Evolutionary conservation across 1,140 invertebrate genomes (phyloP).

Genomic region (Belonocnema kinseyi): DNA sequence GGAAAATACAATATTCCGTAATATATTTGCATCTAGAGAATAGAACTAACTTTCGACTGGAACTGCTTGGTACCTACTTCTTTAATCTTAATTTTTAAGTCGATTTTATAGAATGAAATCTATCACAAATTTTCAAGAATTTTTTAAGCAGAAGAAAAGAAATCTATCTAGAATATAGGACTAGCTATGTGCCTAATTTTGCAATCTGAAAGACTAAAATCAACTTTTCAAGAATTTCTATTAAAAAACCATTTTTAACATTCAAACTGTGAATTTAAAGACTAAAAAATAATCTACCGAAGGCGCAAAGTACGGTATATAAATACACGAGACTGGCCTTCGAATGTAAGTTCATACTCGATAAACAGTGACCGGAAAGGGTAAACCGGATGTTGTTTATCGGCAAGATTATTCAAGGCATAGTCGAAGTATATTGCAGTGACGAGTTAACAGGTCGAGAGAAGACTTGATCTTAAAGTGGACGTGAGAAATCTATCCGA

Average conservation of each 20-base stretch:
- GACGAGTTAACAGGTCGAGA: not conserved
- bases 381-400: slow-evolving; percentile 25
- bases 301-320: not conserved
- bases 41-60: no score
- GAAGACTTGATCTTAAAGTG: not conserved
- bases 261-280: not conserved
- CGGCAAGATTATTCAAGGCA: slow-evolving; percentile 13
- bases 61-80: no score
- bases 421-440: slow-evolving; percentile 10
- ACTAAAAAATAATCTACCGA: not conserved
- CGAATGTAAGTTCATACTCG: slow-evolving; percentile 15
- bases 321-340: slow-evolving; percentile 18
- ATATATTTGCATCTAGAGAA: no score
- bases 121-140: no score
- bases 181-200: no score
- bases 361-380: slow-evolving; percentile 21
- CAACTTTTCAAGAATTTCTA: no score
- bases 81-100: no score
- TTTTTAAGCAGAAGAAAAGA: no score
- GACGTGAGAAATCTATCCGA: not conserved
- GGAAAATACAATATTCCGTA: no score
- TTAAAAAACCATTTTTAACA: not conserved
- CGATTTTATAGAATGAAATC: no score
- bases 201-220: no score
- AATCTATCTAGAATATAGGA: no score